phyloP scores from a whole-genome alignment of 2,888 invertebrate genomes.

The Hylaea fasciaria region DNA sequence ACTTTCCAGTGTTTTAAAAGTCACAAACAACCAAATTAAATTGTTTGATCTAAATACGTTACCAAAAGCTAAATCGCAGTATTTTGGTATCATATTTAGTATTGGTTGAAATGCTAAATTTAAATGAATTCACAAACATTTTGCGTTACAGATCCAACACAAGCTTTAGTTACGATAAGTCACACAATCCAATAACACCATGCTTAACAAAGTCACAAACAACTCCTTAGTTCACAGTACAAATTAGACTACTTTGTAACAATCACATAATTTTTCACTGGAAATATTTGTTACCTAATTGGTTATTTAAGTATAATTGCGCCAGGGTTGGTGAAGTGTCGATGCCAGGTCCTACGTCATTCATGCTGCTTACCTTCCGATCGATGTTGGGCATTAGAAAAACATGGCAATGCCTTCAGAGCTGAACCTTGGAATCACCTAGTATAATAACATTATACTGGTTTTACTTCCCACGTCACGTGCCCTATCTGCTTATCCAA shows the following conservation, averaged over 20 bases:
- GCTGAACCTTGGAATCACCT: no score
- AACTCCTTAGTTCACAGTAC: constrained; percentile 41
- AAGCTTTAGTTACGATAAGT: constrained; percentile 36
- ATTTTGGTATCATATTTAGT: constrained; percentile 6
- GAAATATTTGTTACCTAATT: constrained; percentile 36
- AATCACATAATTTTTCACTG: constrained; percentile 40
- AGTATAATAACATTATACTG: no score
- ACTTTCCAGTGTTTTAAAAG: neutral
- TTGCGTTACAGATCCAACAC: constrained; percentile 16
- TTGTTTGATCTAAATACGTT: neutral
- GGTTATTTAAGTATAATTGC: constrained; percentile 39
- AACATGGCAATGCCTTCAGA: no score
- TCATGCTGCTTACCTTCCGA: constrained; percentile 8
- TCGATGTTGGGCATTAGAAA: neutral
- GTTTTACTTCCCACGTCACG: no score
- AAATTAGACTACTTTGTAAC: constrained; percentile 37
- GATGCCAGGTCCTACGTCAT: constrained; percentile 48
- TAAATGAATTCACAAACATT: neutral
- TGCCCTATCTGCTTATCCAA: no score
- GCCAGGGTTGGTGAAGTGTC: constrained; percentile 42
- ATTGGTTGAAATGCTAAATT: neutral
- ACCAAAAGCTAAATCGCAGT: constrained; percentile 5
- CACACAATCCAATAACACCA: constrained; percentile 36
- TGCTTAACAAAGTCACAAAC: constrained; percentile 46
- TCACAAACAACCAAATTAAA: neutral